Evolutionary conservation across 2,797 vertebrate species (phyloP).

Genomic region (Naso thynnoides): DNA sequence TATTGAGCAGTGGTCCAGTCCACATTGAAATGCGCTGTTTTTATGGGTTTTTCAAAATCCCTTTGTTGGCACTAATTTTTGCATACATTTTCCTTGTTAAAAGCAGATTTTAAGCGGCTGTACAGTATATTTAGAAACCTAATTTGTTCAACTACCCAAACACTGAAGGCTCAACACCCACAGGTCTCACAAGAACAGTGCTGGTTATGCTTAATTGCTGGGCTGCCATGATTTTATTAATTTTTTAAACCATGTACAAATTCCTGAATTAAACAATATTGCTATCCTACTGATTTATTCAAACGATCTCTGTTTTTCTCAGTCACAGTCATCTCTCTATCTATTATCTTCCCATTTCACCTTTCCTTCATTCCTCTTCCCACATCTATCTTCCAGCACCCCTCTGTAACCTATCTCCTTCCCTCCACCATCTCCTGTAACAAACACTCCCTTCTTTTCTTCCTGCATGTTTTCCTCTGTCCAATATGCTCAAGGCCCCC

Average conservation of each 20-base stretch:
- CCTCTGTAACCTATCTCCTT: conserved; percentile 39
- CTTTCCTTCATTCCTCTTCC: conserved; percentile 23
- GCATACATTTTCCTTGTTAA: conserved; percentile 57
- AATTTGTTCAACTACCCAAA: conserved; percentile 53
- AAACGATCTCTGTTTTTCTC: conserved; percentile 2
- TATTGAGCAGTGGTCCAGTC: conserved; percentile 59
- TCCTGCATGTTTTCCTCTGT: conserved; percentile 68
- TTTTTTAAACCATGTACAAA: conserved; percentile 87
- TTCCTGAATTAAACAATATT: conserved; percentile 79
- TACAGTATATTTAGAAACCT: conserved; percentile 39
- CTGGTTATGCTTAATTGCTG: conserved; percentile 77
- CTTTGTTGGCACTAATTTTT: conserved; percentile 56
- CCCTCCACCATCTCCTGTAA: conserved; percentile 46
- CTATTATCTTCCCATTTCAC: conserved; percentile 6
- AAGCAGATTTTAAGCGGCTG: conserved; percentile 57
- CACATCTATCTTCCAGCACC: conserved; percentile 24
- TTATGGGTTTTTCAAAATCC: conserved; percentile 53
- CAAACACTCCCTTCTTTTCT: conserved; percentile 57
- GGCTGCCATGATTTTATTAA: conserved; percentile 88
- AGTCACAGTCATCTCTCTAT: conserved; percentile 14
- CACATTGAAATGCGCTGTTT: conserved; percentile 51
- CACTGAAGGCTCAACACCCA: conserved; percentile 40
- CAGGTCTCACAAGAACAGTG: conserved; percentile 18
- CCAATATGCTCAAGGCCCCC: conserved; percentile 87
- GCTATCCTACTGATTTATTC: conserved; percentile 64